Conservation (phyloP, 2,888 invertebrate species). For the Noctua fimbriata region DNA sequence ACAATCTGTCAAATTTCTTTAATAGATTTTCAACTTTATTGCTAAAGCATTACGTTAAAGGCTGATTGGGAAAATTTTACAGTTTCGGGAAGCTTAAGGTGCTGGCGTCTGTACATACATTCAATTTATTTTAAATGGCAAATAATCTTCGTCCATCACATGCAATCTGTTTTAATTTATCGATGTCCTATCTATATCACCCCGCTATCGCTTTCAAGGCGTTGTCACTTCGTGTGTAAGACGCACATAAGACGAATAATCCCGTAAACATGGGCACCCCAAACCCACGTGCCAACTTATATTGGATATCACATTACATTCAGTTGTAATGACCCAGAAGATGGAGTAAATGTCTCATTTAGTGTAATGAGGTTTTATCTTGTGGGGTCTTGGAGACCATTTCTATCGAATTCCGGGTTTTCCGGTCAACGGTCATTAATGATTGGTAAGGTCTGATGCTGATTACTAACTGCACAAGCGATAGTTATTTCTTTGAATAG, state of each 20-base stretch:
- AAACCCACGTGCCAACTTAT: neutral
- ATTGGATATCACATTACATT: conserved; percentile 10
- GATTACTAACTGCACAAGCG: neutral
- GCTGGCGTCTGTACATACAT: neutral
- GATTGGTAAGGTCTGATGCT: neutral
- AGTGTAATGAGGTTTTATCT: conserved; percentile 29
- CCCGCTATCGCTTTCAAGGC: neutral
- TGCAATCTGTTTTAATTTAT: neutral
- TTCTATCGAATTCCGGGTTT: neutral
- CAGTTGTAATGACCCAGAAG: conserved; percentile 31
- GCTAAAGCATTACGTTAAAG: too few species aligned
- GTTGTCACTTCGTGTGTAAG: neutral
- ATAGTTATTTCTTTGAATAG: too few species aligned
- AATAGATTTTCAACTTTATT: too few species aligned
- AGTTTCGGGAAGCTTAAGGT: too few species aligned
- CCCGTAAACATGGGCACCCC: neutral
- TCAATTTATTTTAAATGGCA: neutral
- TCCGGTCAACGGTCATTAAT: conserved; percentile 2
- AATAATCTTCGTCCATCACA: neutral
- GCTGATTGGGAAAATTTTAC: too few species aligned
- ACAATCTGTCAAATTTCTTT: too few species aligned
- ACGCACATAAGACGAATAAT: neutral
- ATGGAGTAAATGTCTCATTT: conserved; percentile 25
- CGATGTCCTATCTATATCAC: neutral
- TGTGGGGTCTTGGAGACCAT: conserved; percentile 4